Evolutionary conservation across 1,140 invertebrate genomes (phyloP).

Genomic region (Drosophila bifasciata): DNA sequence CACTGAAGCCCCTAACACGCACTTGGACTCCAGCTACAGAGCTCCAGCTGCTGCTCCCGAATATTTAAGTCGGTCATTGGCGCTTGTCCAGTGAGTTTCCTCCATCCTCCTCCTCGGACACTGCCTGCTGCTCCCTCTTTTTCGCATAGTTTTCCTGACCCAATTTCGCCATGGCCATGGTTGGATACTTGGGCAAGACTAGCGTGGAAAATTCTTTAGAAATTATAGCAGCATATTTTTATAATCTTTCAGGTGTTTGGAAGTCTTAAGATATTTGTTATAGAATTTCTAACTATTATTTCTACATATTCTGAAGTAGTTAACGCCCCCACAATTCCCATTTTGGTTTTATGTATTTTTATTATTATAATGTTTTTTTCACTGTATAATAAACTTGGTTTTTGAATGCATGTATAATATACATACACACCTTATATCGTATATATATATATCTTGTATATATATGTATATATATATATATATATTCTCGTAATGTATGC

Average conservation of each 20-base stretch:
- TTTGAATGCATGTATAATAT: conserved; percentile 60
- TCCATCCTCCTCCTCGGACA: conserved; percentile 18
- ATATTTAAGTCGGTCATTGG: conserved; percentile 71
- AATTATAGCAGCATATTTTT: too few species aligned
- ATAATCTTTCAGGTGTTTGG: conserved; percentile 2
- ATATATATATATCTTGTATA: conserved; percentile 43
- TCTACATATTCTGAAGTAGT: conserved; percentile 10
- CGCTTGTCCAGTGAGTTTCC: conserved; percentile 42
- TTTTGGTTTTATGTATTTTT: conserved; percentile 62
- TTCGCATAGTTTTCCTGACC: conserved; percentile 57
- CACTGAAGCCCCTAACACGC: conserved; percentile 19
- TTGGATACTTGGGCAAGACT: neutral
- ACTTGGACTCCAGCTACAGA: conserved; percentile 14
- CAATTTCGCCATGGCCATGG: conserved; percentile 36
- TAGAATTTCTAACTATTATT: conserved; percentile 26
- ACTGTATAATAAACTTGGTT: conserved; percentile 63
- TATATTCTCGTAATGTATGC: conserved; percentile 57
- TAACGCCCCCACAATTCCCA: too few species aligned
- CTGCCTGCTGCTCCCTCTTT: conserved; percentile 12
- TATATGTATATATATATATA: conserved; percentile 24
- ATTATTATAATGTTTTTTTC: conserved; percentile 64
- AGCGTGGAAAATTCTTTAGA: too few species aligned
- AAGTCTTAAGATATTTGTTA: too few species aligned
- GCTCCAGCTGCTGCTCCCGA: conserved; percentile 33
- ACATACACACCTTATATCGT: conserved; percentile 59